Evolutionary conservation across 2,888 invertebrate species (phyloP).

Genomic region (Argyresthia albistria): DNA sequence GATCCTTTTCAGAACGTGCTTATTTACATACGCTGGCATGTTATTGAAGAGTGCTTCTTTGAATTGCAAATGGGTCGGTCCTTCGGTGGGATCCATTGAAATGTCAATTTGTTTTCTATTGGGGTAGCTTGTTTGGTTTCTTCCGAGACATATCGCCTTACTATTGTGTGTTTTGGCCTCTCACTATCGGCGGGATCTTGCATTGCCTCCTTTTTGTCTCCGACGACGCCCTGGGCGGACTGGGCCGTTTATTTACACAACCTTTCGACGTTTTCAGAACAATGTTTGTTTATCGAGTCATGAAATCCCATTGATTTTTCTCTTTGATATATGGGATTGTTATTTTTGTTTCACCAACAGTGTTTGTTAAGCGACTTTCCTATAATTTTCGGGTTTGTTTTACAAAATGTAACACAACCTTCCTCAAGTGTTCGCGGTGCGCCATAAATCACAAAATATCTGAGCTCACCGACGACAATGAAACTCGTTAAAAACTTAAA

Average conservation of each 20-base stretch:
- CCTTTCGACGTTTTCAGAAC: background rate
- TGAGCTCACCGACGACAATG: constrained; percentile 4
- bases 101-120: constrained; percentile 71
- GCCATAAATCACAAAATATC: too few relatives aligned
- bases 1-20: constrained; percentile 56
- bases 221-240: background rate
- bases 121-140: constrained; percentile 44
- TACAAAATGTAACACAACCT: background rate
- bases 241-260: constrained; percentile 1
- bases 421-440: background rate
- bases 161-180: constrained; percentile 31
- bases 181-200: constrained; percentile 3
- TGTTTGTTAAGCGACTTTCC: too few relatives aligned
- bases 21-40: constrained; percentile 58
- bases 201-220: too few relatives aligned
- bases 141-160: constrained; percentile 37
- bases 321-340: too few relatives aligned
- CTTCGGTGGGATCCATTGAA: constrained; percentile 56
- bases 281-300: background rate
- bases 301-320: background rate
- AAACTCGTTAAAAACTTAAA: constrained; percentile 27
- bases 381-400: too few relatives aligned
- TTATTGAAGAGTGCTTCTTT: constrained; percentile 61
- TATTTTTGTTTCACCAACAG: too few relatives aligned
- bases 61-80: constrained; percentile 64